These are phyloP conservation scores for Macropus fuliginosus DNA, from an alignment of 2,797 vertebrate genomes.

Conservation along the genomic window DNA sequence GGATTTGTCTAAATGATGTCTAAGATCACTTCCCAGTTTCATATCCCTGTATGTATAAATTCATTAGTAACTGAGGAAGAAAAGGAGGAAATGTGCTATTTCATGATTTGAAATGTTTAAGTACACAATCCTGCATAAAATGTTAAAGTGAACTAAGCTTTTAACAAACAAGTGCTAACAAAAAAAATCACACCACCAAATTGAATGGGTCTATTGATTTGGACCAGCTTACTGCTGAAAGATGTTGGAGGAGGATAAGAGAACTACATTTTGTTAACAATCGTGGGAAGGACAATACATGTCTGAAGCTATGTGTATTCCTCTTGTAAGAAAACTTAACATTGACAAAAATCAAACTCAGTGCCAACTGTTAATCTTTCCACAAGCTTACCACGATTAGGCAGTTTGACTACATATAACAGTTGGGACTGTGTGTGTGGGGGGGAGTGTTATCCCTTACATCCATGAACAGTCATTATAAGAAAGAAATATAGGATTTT, in stretches of 20 bases:
- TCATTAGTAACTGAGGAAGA: not conserved
- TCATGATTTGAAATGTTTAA: not conserved
- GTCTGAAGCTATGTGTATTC: not conserved
- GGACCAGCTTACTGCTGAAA: not conserved
- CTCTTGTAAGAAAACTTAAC: not conserved
- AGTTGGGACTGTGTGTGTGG: no score
- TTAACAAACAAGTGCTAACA: not conserved
- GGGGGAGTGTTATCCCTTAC: not conserved
- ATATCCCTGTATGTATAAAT: not conserved
- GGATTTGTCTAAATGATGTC: not conserved
- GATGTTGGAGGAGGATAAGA: not conserved
- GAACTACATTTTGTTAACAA: not conserved
- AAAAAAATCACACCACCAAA: not conserved
- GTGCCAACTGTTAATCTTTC: not conserved
- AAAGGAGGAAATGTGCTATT: not conserved
- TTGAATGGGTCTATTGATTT: not conserved
- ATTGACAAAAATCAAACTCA: not conserved
- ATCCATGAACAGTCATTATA: not conserved
- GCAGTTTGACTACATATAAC: not conserved
- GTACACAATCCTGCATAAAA: not conserved
- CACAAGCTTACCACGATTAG: not conserved
- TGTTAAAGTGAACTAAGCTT: not conserved
- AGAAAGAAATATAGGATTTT: not conserved
- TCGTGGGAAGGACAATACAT: not conserved
- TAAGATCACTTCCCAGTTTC: not conserved